A percentile compares a stretch with the other conserved stretches of the same genome.
Conservation (phyloP, 2,797 vertebrate species). For the Diplodus sargus region DNA sequence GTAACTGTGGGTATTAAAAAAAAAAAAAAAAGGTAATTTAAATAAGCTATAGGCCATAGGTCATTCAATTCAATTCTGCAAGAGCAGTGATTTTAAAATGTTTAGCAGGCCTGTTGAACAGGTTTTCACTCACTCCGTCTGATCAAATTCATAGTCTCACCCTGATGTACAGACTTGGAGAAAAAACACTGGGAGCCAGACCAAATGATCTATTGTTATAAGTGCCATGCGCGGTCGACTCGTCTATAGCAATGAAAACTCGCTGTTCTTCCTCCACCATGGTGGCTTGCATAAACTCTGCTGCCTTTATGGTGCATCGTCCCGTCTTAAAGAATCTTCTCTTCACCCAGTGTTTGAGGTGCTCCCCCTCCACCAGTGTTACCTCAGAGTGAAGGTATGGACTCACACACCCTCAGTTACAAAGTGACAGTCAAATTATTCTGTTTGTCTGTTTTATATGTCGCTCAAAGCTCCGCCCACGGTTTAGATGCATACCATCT, state of each 20-base stretch:
- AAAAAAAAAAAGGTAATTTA: conserved; percentile 43
- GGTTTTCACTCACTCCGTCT: conserved; percentile 61
- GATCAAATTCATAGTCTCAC: conserved; percentile 72
- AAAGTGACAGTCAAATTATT: conserved; percentile 79
- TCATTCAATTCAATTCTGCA: conserved; percentile 68
- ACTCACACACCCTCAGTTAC: conserved; percentile 86
- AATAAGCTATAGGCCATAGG: conserved; percentile 76
- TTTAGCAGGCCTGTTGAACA: conserved; percentile 78
- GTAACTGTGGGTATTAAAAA: conserved; percentile 83
- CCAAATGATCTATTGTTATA: conserved; percentile 75
- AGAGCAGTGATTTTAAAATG: conserved; percentile 67
- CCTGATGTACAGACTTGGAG: conserved; percentile 63
- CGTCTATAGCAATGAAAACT: conserved; percentile 84
- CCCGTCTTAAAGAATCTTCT: conserved; percentile 77
- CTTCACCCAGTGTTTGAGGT: conserved; percentile 80
- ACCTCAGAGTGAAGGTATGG: conserved; percentile 86
- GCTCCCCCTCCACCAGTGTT: conserved; percentile 77
- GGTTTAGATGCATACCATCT: conserved; percentile 80
- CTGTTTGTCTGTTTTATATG: conserved; percentile 79
- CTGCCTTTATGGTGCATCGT: conserved; percentile 74
- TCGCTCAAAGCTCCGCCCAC: conserved; percentile 81
- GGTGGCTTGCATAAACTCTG: conserved; percentile 80
- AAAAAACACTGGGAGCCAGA: conserved; percentile 72
- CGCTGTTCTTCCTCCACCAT: conserved; percentile 85
- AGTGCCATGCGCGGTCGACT: conserved; percentile 78